Evolutionary conservation across 2,113 vertebrate genomes (phyloP), one percentile per base, ranked within the genome.

Genomic region (Semicossyphus pulcher): DNA sequence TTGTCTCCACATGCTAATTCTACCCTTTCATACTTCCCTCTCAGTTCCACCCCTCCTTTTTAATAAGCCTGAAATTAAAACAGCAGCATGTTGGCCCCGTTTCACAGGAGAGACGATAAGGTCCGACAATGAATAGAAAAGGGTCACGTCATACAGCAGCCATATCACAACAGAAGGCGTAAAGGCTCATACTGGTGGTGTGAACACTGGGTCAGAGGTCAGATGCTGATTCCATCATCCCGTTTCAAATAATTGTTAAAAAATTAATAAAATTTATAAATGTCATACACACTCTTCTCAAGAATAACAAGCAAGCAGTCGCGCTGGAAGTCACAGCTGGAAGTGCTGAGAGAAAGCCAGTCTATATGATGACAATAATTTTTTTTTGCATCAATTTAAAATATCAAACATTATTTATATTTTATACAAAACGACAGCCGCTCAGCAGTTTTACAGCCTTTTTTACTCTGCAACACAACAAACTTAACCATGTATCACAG

Each of bases 41-140:
- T 79, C 77, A 66, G 52, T 82, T 89, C 86, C 85, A 87, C 85
- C 82, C 83, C 65, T 80, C 59, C 57, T 78, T 56, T 87, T 87
- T 93, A 93, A 94, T 93, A 94, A 88, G 90, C 92, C 89, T 93
- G 90, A 93, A 93, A 93, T 94, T 92, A 92, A 89, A 88, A 90
- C 79, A 61, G 84, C 81, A 86, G 81, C 88, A 87, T 21, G 82
- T 56, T 83, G 87, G 83, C 66, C 84, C n/a, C 74, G 68, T 83
- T 87, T 83, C 65, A 85, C 78, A 86, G 58, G 67, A 70, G 78
- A 31, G 72, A 64, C 45, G 88, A 92, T 89, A 80, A 87, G 76
- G 69, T 58, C 56, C 79, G 69, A 76, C 81, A 86, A 85, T 82
- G 82, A 60, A 61, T 62, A 67, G 79, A 84, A 58, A 71, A 59